These are phyloP conservation scores for Ostrea denselamellosa DNA, from an alignment of 1,140 invertebrate genomes.

Conservation along the genomic window DNA sequence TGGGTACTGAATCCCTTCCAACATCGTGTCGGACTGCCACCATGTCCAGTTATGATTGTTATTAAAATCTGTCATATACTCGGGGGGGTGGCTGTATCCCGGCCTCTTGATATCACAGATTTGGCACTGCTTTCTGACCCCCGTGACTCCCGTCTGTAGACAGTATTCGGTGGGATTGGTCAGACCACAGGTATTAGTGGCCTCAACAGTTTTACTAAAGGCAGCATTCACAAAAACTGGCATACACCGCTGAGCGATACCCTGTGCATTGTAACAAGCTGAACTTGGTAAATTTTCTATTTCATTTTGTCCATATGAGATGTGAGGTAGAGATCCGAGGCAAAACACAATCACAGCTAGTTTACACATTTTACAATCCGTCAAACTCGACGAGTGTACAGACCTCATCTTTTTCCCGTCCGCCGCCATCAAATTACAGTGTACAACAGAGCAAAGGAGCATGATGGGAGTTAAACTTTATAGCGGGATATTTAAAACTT, in stretches of 20 bases:
- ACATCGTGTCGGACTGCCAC: conserved; percentile 99
- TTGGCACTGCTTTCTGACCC: conserved; percentile 82
- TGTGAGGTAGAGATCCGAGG: conserved; percentile 60
- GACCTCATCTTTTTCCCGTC: conserved; percentile 29
- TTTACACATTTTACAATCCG: conserved; percentile 37
- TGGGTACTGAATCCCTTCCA: conserved; percentile 93
- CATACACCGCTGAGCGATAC: conserved; percentile 89
- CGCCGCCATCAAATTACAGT: conserved; percentile 15
- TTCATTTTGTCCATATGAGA: conserved; percentile 53
- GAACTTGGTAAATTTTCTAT: conserved; percentile 53
- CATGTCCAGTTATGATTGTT: conserved; percentile 93
- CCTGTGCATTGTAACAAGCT: conserved; percentile 80
- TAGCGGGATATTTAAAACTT: conserved; percentile 27
- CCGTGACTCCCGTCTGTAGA: conserved; percentile 88
- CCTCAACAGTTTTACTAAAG: conserved; percentile 88
- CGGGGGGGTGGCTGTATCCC: conserved; percentile 84
- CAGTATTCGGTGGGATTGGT: conserved; percentile 84
- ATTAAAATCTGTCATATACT: conserved; percentile 93
- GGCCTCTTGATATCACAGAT: conserved; percentile 80
- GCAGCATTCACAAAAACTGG: conserved; percentile 98
- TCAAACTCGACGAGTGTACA: conserved; percentile 8
- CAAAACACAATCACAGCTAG: conserved; percentile 42
- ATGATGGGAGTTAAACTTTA: conserved; percentile 41
- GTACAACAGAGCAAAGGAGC: conserved; percentile 2
- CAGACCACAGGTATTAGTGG: conserved; percentile 95